Evolutionary conservation across 2,888 invertebrate genomes (phyloP).

Genomic region (Cancer borealis): DNA sequence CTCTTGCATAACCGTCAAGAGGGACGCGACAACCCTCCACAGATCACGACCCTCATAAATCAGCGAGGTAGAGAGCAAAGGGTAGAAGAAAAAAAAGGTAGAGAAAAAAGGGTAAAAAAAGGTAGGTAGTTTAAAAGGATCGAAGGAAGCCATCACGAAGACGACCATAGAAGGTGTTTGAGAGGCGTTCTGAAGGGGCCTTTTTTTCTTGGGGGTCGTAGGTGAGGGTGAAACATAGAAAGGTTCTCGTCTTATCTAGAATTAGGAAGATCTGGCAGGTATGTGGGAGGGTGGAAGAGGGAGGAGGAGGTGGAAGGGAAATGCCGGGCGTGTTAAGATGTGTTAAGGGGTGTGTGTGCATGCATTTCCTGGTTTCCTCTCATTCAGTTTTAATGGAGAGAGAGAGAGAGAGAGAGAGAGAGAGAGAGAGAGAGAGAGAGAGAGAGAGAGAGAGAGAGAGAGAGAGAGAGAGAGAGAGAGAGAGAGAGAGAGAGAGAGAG

Average conservation of each 20-base stretch:
- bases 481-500: neutral
- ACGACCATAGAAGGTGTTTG: neutral
- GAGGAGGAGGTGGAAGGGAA: neutral
- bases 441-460: neutral
- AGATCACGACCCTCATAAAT: neutral
- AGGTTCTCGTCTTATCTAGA: neutral
- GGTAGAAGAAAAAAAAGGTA: neutral
- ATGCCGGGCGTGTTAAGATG: neutral
- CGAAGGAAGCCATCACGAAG: constrained; percentile 3
- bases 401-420: neutral
- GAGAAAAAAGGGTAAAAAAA: neutral
- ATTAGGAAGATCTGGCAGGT: neutral
- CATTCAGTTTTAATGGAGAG: neutral
- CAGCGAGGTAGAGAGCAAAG: neutral
- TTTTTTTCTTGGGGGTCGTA: neutral
- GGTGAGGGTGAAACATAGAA: neutral
- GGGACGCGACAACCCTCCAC: neutral
- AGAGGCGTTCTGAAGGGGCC: neutral
- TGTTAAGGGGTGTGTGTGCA: neutral
- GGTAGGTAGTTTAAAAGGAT: neutral
- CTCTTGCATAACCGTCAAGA: neutral
- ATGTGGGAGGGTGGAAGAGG: neutral
- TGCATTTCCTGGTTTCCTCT: neutral
- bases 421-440: neutral
- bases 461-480: neutral